Conservation (phyloP, 2,113 vertebrate species). For the Isichthys henryi region DNA sequence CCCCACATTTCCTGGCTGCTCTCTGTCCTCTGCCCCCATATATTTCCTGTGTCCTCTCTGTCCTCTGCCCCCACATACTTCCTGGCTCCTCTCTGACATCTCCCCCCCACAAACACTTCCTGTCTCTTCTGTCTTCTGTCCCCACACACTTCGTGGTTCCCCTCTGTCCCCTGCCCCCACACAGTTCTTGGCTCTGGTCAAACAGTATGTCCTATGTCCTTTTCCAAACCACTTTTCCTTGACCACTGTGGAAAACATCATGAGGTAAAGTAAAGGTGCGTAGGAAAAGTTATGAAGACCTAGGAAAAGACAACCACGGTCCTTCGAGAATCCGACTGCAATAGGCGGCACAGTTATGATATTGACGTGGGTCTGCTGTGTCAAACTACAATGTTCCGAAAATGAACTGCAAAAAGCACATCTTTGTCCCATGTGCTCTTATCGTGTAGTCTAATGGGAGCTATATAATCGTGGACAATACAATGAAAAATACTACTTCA, state of each 20-base stretch:
- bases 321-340: not conserved
- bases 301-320: not conserved
- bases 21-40: not conserved
- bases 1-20: not conserved
- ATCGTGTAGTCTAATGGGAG: not conserved
- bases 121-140: not conserved
- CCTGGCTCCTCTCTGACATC: too few species aligned
- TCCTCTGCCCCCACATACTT: not conserved
- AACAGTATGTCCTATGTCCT: not conserved
- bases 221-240: not conserved
- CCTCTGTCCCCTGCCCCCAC: too few species aligned
- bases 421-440: not conserved
- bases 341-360: not conserved
- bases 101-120: not conserved
- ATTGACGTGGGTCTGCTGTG: not conserved
- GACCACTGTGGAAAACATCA: not conserved
- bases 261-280: not conserved
- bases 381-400: not conserved
- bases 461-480: not conserved
- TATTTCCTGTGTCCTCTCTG: not conserved
- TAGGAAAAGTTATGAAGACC: not conserved
- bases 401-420: not conserved
- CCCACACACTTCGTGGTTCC: constrained; percentile 2
- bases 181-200: not conserved
- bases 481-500: not conserved